A percentile compares a stretch with the other conserved stretches of the same genome.
These are phyloP conservation scores for Crioceris asparagi DNA, from an alignment of 2,888 invertebrate genomes.

Conservation along the genomic window DNA sequence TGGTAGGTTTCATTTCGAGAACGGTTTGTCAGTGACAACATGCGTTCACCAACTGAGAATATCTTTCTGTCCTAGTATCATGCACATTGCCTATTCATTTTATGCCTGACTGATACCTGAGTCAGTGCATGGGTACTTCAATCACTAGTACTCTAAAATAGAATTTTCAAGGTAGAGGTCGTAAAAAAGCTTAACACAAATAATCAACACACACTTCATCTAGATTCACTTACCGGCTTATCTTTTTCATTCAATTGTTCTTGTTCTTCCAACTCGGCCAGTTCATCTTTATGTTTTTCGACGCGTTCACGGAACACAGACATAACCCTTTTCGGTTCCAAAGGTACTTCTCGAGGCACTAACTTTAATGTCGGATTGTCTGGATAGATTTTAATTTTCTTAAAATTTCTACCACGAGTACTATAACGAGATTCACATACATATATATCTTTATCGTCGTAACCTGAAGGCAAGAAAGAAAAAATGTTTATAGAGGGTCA, in stretches of 20 bases:
- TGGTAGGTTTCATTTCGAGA: too few relatives aligned
- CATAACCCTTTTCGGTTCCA: slow-evolving; percentile 79
- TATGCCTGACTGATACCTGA: too few relatives aligned
- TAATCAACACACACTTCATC: too few relatives aligned
- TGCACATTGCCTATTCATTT: too few relatives aligned
- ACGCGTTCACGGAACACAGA: slow-evolving; percentile 88
- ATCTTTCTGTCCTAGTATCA: too few relatives aligned
- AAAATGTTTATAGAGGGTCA: neutral
- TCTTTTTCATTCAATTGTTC: slow-evolving; percentile 78
- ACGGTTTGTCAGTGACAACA: too few relatives aligned
- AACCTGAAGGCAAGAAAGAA: slow-evolving; percentile 40
- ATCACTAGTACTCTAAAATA: too few relatives aligned
- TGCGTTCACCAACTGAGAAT: too few relatives aligned
- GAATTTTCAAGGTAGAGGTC: too few relatives aligned
- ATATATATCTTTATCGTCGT: slow-evolving; percentile 86
- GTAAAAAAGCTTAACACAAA: too few relatives aligned
- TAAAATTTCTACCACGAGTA: slow-evolving; percentile 75
- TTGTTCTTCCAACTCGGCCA: slow-evolving; percentile 72
- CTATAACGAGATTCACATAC: slow-evolving; percentile 95
- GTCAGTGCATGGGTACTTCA: too few relatives aligned
- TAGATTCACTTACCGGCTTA: slow-evolving; percentile 72
- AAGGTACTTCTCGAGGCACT: slow-evolving; percentile 55
- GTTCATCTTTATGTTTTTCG: slow-evolving; percentile 82
- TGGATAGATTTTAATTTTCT: slow-evolving; percentile 82
- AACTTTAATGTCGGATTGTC: slow-evolving; percentile 53